These are phyloP conservation scores for Parambassis ranga DNA, from an alignment of 2,797 vertebrate species.

Conservation along the genomic window DNA sequence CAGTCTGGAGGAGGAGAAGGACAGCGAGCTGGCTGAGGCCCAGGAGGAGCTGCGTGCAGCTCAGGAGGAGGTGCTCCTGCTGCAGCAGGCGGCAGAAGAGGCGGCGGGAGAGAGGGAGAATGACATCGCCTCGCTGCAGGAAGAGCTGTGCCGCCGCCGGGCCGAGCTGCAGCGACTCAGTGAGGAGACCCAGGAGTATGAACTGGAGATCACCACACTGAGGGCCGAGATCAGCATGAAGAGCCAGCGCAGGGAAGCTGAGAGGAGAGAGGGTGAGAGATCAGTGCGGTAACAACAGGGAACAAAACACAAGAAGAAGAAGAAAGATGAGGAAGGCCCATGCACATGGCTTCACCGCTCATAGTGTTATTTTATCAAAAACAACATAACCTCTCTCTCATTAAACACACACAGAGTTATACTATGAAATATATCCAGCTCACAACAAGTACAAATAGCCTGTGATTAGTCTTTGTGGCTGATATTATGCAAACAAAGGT, in stretches of 20 bases:
- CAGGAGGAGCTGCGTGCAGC: conserved; percentile 82
- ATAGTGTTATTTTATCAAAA: conserved; percentile 5
- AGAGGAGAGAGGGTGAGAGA: conserved; percentile 79
- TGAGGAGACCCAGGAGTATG: conserved; percentile 83
- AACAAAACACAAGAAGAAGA: not conserved
- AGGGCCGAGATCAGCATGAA: conserved; percentile 87
- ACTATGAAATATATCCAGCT: not conserved
- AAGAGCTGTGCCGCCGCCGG: conserved; percentile 84
- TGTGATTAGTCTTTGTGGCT: conserved; percentile 10
- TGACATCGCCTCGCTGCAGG: conserved; percentile 88
- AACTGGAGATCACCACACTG: conserved; percentile 88
- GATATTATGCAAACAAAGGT: conserved; percentile 19
- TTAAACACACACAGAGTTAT: not conserved
- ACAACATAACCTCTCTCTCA: not conserved
- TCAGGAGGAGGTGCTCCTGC: conserved; percentile 82
- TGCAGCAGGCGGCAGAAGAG: conserved; percentile 84
- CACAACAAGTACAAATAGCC: conserved; percentile 3
- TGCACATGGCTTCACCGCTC: too few relatives aligned
- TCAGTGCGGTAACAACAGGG: not conserved
- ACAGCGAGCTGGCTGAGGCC: conserved; percentile 82
- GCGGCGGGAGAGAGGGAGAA: conserved; percentile 85
- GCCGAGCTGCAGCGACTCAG: conserved; percentile 83
- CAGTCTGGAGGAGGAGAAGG: conserved; percentile 85
- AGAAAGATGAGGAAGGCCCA: too few relatives aligned
- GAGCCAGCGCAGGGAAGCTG: conserved; percentile 75